Evolutionary conservation across 2,888 invertebrate species (phyloP).

Genomic region (Gymnocheta viridis): DNA sequence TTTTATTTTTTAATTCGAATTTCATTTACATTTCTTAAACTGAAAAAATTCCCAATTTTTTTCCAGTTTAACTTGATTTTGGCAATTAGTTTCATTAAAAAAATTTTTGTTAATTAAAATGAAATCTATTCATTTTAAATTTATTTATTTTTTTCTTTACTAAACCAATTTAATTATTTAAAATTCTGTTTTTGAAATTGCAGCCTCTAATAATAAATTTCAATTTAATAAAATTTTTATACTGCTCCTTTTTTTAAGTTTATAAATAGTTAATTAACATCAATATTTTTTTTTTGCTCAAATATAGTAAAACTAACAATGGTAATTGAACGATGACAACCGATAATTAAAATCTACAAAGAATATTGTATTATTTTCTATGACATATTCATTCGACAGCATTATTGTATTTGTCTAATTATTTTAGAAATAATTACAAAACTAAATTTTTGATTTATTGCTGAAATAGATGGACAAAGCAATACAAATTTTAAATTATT

Average conservation of each 20-base stretch:
- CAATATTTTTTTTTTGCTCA: neutral
- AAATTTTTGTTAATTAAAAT: no score
- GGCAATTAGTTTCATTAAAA: no score
- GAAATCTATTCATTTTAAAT: no score
- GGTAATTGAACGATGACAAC: constrained; percentile 32
- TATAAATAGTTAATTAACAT: constrained; percentile 30
- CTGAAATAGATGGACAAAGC: neutral
- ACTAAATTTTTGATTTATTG: constrained; percentile 5
- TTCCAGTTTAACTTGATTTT: no score
- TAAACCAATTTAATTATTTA: neutral
- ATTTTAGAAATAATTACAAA: constrained; percentile 40
- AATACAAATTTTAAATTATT: neutral
- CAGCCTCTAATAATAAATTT: neutral
- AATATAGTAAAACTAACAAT: neutral
- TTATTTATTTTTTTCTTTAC: neutral
- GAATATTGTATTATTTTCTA: neutral
- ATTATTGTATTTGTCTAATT: neutral
- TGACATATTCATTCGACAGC: neutral
- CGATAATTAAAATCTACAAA: constrained; percentile 32
- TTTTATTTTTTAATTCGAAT: no score
- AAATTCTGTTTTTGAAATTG: neutral
- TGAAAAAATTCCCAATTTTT: no score
- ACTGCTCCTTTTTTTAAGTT: neutral
- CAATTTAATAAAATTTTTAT: neutral
- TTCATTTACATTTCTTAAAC: no score